phyloP scores from a whole-genome alignment of 2,888 invertebrate genomes.

The Clivina fossor region DNA sequence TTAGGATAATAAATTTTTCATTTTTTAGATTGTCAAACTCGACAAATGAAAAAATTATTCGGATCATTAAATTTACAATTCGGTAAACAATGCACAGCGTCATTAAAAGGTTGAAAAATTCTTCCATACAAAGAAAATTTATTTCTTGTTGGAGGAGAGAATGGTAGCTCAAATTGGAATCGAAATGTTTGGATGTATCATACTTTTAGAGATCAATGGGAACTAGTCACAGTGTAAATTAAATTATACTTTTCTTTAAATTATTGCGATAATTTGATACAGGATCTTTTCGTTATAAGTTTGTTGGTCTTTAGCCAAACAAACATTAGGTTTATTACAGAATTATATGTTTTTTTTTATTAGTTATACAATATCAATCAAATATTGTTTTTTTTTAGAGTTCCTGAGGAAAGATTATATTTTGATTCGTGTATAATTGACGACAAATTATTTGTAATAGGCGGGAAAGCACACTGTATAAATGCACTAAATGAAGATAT shows the following conservation, averaged over 20 bases:
- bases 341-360: too few relatives aligned
- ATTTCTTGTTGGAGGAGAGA: conserved; percentile 50
- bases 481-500: conserved; percentile 47
- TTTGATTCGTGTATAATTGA: conserved; percentile 48
- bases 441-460: conserved; percentile 48
- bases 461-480: conserved; percentile 48
- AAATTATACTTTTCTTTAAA: too few relatives aligned
- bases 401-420: conserved; percentile 48
- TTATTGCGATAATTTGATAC: too few relatives aligned
- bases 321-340: too few relatives aligned
- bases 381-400: conserved; percentile 39
- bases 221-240: conserved; percentile 44
- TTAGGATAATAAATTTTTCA: conserved; percentile 17
- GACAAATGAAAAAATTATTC: conserved; percentile 36
- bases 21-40: conserved; percentile 13
- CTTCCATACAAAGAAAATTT: conserved; percentile 48
- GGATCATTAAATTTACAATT: too few relatives aligned
- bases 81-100: background rate
- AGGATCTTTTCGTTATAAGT: too few relatives aligned
- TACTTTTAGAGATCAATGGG: conserved; percentile 47
- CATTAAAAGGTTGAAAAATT: conserved; percentile 45
- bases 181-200: conserved; percentile 48
- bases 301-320: background rate
- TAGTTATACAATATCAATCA: background rate
- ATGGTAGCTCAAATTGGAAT: conserved; percentile 50